A percentile compares a stretch with the other conserved stretches of the same genome.
phyloP scores from a whole-genome alignment of 2,888 invertebrate species.

The Platerodrilus igneus region DNA sequence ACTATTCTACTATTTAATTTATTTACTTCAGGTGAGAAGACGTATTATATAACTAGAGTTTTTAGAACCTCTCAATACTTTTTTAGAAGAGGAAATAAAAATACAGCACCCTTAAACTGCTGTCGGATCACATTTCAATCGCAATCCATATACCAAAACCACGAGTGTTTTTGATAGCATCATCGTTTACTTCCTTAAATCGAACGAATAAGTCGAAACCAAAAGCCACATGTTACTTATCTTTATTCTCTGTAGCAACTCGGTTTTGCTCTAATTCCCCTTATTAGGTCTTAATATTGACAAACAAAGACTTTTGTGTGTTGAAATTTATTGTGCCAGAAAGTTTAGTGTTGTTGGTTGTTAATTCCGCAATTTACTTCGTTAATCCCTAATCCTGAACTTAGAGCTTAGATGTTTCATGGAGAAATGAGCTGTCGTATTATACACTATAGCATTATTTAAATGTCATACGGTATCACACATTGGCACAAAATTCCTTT shows the following conservation, averaged over 20 bases:
- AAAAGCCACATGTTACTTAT: slow-evolving; percentile 27
- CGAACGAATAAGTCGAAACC: slow-evolving; percentile 29
- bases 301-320: no score
- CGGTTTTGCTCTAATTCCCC: no score
- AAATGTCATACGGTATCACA: no score
- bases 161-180: slow-evolving; percentile 41
- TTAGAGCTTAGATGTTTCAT: no score
- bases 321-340: slow-evolving; percentile 18
- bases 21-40: no score
- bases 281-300: no score
- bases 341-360: slow-evolving; percentile 17
- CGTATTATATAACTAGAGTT: no score
- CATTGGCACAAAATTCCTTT: no score
- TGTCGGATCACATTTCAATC: slow-evolving; percentile 39
- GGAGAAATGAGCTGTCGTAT: slow-evolving; percentile 14
- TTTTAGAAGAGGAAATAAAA: slow-evolving; percentile 33
- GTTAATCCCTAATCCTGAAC: slow-evolving; percentile 11
- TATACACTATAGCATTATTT: no score
- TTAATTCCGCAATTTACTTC: slow-evolving; percentile 20
- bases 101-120: slow-evolving; percentile 37
- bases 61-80: no score
- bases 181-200: slow-evolving; percentile 38
- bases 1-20: no score
- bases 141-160: slow-evolving; percentile 36
- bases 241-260: no score